phyloP scores from a whole-genome alignment of 2,797 vertebrate genomes.

The Heliangelus exortis region DNA sequence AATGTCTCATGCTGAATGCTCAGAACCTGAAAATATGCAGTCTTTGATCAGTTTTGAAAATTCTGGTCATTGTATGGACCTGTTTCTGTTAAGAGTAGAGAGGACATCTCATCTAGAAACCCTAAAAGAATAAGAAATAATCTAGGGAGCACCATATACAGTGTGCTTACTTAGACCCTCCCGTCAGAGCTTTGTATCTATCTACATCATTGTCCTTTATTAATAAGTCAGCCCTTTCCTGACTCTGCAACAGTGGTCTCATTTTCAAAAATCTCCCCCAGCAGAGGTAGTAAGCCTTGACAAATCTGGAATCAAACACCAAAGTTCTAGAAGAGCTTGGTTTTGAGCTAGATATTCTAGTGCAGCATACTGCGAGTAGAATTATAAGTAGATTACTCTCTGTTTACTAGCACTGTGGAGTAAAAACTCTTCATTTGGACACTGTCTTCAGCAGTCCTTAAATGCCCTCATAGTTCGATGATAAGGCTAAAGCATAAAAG shows the following conservation, averaged over 20 bases:
- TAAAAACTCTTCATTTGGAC: not conserved
- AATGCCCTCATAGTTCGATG: not conserved
- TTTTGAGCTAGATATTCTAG: not conserved
- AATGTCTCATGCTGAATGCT: not conserved
- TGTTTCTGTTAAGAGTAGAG: not conserved
- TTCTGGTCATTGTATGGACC: not conserved
- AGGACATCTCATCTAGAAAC: not conserved
- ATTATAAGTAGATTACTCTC: not conserved
- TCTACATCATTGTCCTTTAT: not conserved
- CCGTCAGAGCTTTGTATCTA: not conserved
- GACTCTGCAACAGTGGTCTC: not conserved
- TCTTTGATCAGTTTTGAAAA: not conserved
- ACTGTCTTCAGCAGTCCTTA: not conserved
- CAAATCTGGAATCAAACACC: not conserved
- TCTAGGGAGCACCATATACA: not conserved
- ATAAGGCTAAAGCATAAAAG: not conserved
- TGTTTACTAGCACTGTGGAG: not conserved
- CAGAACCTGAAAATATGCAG: not conserved
- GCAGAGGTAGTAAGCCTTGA: not conserved
- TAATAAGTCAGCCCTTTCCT: not conserved
- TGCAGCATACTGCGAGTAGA: not conserved
- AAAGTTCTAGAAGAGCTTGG: not conserved
- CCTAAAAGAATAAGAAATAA: not conserved
- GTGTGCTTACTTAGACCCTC: not conserved
- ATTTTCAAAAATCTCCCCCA: not conserved